These are phyloP conservation scores for Biston betularia DNA, from an alignment of 2,888 invertebrate genomes.

Conservation along the genomic window DNA sequence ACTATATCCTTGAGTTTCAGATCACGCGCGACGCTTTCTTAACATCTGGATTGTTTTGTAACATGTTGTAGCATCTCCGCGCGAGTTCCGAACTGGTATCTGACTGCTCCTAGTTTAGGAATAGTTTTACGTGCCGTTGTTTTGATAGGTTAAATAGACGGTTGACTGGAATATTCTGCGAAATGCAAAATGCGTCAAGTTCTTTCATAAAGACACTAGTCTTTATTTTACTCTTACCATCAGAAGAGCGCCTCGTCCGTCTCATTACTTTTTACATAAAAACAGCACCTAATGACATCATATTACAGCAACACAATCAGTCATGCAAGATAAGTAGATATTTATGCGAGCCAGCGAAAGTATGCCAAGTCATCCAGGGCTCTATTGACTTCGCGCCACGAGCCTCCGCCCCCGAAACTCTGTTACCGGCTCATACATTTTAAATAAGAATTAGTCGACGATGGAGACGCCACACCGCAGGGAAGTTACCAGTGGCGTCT, in stretches of 20 bases:
- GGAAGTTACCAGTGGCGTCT: conserved; percentile 75
- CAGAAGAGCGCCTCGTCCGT: too few relatives aligned
- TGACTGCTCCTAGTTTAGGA: conserved; percentile 62
- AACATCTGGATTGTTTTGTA: conserved; percentile 81
- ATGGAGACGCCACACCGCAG: conserved; percentile 66
- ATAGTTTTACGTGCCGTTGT: conserved; percentile 50
- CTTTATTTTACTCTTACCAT: too few relatives aligned
- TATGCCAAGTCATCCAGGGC: conserved; percentile 6
- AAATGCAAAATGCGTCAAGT: not conserved
- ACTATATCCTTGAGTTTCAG: conserved; percentile 55
- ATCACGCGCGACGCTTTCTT: conserved; percentile 75
- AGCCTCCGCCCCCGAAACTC: conserved; percentile 16
- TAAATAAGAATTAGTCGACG: conserved; percentile 78
- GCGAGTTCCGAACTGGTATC: conserved; percentile 71
- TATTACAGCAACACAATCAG: conserved; percentile 9
- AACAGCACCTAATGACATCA: not conserved
- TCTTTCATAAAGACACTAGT: not conserved
- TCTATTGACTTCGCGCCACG: conserved; percentile 12
- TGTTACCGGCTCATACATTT: conserved; percentile 70
- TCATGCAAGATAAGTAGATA: conserved; percentile 14
- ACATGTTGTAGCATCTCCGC: conserved; percentile 67
- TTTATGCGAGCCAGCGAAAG: not conserved
- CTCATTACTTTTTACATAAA: too few relatives aligned
- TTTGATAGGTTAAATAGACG: conserved; percentile 18
- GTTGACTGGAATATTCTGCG: not conserved